phyloP scores from a whole-genome alignment of 1,140 invertebrate genomes.

The Hesperophylax magnus region DNA sequence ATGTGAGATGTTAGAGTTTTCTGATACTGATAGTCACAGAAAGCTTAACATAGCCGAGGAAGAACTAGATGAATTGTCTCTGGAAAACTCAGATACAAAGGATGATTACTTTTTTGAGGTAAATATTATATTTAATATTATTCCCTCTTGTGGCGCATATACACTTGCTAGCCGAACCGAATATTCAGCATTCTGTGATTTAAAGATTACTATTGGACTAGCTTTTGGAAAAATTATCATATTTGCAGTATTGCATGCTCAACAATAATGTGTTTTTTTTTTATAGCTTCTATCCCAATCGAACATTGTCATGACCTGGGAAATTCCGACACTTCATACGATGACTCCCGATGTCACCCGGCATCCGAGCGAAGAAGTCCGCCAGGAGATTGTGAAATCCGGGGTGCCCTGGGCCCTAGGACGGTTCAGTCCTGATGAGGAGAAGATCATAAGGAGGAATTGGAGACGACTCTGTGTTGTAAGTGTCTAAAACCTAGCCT shows the following conservation, averaged over 20 bases:
- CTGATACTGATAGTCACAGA: not conserved
- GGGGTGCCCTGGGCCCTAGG: constrained; percentile 35
- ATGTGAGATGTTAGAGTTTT: not conserved
- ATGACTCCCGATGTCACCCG: constrained; percentile 13
- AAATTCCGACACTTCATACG: constrained; percentile 42
- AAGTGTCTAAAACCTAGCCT: not conserved
- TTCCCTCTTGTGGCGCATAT: too few species aligned
- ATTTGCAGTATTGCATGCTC: too few species aligned
- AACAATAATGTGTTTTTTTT: not conserved
- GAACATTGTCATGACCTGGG: constrained; percentile 26
- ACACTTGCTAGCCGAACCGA: too few species aligned
- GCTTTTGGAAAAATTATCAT: not conserved
- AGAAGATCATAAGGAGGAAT: constrained; percentile 45
- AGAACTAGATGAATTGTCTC: not conserved
- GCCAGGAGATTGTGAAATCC: constrained; percentile 33
- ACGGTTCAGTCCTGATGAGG: constrained; percentile 44
- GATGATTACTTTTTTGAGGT: constrained; percentile 21
- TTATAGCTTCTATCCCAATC: not conserved
- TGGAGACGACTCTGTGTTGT: constrained; percentile 44
- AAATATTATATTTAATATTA: not conserved
- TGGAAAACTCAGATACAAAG: not conserved
- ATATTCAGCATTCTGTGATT: not conserved
- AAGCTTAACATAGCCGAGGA: not conserved
- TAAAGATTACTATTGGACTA: not conserved
- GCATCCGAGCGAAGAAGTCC: constrained; percentile 27